phyloP scores from a whole-genome alignment of 2,113 vertebrate genomes.

The Proteles cristata region DNA sequence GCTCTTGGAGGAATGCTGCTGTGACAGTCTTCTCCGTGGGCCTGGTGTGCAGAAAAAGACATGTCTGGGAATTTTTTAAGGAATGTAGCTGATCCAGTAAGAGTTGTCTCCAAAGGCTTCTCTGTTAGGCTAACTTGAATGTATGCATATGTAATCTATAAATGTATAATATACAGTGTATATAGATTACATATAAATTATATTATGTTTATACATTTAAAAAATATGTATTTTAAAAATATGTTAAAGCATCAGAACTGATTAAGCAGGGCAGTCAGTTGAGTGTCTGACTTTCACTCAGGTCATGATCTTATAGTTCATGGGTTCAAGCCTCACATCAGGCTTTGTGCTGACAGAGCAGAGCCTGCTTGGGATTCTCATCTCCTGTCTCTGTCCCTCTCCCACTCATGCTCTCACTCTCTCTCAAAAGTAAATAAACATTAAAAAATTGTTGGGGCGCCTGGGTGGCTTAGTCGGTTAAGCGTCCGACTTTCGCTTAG shows the following conservation, averaged over 20 bases:
- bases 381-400: no score
- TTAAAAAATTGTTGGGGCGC: no score
- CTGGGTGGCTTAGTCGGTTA: no score
- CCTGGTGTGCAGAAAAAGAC: constrained; percentile 8
- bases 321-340: no score
- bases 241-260: not conserved
- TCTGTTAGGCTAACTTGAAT: not conserved
- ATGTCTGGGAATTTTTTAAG: constrained; percentile 20
- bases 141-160: not conserved
- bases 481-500: no score
- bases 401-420: no score
- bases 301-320: no score
- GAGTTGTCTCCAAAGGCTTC: not conserved
- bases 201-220: not conserved
- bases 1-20: not conserved
- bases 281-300: no score
- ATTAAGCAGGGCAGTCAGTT: not conserved
- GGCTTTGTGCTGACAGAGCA: no score
- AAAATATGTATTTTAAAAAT: not conserved
- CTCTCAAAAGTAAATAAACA: no score
- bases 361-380: no score
- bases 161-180: not conserved
- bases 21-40: not conserved
- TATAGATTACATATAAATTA: not conserved
- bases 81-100: constrained; percentile 48